A percentile compares a stretch with the other conserved stretches of the same genome.
Evolutionary conservation across 2,888 invertebrate genomes (phyloP).

Genomic region (Megastigmus dorsalis): DNA sequence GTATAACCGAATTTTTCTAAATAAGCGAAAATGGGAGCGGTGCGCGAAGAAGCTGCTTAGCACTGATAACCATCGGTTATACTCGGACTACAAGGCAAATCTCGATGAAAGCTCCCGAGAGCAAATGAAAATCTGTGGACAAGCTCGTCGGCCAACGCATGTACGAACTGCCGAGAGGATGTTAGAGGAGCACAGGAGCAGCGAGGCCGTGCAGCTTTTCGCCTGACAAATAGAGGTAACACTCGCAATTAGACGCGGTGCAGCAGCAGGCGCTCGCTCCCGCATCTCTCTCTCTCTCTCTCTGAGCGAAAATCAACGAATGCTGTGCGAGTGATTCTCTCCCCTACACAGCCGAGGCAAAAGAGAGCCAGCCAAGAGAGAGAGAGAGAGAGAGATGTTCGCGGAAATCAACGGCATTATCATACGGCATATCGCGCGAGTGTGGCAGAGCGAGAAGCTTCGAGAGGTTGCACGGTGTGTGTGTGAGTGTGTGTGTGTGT

Average conservation of each 20-base stretch:
- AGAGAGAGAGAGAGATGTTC: constrained; percentile 32
- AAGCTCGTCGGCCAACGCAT: neutral
- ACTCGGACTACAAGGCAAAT: too few relatives aligned
- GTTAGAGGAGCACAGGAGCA: too few relatives aligned
- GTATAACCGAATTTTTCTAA: too few relatives aligned
- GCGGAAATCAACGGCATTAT: constrained; percentile 58
- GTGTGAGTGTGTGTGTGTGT: too few relatives aligned
- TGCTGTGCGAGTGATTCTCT: constrained; percentile 55
- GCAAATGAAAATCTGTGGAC: neutral
- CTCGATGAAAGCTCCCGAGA: neutral
- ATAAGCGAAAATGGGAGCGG: too few relatives aligned
- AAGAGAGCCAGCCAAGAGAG: constrained; percentile 1
- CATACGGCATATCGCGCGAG: constrained; percentile 7
- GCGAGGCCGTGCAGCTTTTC: neutral
- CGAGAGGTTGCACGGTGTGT: too few relatives aligned
- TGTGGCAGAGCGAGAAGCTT: too few relatives aligned
- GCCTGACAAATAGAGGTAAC: constrained; percentile 29
- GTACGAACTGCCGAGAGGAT: too few relatives aligned
- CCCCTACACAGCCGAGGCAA: neutral
- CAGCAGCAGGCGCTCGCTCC: neutral
- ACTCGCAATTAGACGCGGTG: constrained; percentile 37
- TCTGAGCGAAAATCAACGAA: constrained; percentile 56
- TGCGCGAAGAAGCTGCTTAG: too few relatives aligned
- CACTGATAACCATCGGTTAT: too few relatives aligned
- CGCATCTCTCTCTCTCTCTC: too few relatives aligned